Conservation (phyloP, 2,888 invertebrate species). For the Chelonus formosanus region DNA sequence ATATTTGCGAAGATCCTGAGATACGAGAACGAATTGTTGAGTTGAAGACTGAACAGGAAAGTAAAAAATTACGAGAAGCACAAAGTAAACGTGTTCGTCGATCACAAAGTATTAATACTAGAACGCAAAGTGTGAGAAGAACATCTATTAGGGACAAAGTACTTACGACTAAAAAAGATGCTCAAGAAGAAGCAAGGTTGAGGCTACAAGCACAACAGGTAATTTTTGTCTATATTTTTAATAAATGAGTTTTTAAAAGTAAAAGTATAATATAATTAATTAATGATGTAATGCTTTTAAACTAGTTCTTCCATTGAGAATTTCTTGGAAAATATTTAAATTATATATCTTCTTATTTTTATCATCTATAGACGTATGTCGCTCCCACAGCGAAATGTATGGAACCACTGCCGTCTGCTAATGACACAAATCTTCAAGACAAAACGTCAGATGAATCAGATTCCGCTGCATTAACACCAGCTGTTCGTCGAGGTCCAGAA, state of each 20-base stretch:
- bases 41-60: conserved; percentile 89
- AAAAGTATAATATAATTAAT: no score
- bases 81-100: conserved; percentile 74
- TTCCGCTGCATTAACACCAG: conserved; percentile 57
- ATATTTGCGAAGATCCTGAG: conserved; percentile 96
- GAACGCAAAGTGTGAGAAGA: conserved; percentile 92
- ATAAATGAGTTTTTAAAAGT: no score
- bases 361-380: conserved; percentile 51
- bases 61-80: conserved; percentile 73
- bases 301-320: no score
- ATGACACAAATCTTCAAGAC: conserved; percentile 49
- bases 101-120: conserved; percentile 78
- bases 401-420: conserved; percentile 46
- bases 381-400: conserved; percentile 43
- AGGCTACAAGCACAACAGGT: conserved; percentile 73
- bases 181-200: conserved; percentile 88
- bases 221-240: conserved; percentile 14
- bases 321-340: no score
- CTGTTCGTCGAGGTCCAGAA: conserved; percentile 78
- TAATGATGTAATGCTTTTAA: no score
- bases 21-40: conserved; percentile 89
- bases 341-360: no score
- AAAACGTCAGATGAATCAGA: conserved; percentile 52
- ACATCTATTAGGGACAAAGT: conserved; percentile 94
- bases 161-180: conserved; percentile 92